Evolutionary conservation across 2,888 invertebrate species (phyloP).

Genomic region (Drosophila seclusa): DNA sequence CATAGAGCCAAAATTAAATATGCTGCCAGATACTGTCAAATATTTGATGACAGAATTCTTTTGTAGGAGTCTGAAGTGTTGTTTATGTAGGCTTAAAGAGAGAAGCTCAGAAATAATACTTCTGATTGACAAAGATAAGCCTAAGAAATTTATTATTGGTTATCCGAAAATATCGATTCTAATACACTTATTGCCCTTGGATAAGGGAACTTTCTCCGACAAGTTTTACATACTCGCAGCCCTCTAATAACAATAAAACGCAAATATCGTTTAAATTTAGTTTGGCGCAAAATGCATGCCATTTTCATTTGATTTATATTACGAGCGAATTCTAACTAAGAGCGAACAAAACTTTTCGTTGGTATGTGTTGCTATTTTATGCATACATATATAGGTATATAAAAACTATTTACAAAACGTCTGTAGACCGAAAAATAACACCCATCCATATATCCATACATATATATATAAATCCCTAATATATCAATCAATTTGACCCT

Average conservation of each 20-base stretch:
- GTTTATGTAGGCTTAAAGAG: not conserved
- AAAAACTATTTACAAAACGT: constrained; percentile 69
- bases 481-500: constrained; percentile 87
- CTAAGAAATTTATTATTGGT: not conserved
- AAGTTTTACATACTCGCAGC: too few species aligned
- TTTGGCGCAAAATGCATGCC: constrained; percentile 8
- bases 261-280: not conserved
- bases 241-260: not conserved
- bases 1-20: not conserved
- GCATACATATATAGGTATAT: constrained; percentile 10
- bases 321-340: constrained; percentile 52
- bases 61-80: too few species aligned
- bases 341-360: constrained; percentile 59
- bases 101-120: not conserved
- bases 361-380: constrained; percentile 38
- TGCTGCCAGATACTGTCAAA: not conserved
- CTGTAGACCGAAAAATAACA: constrained; percentile 18
- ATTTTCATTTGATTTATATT: constrained; percentile 31
- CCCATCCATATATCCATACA: constrained; percentile 8
- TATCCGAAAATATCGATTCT: not conserved
- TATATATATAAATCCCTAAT: not conserved
- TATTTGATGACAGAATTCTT: not conserved
- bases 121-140: too few species aligned
- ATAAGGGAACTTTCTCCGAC: too few species aligned
- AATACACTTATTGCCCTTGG: too few species aligned